Percentiles rank a stretch among this genome's conserved stretches.
Evolutionary conservation across 2,888 invertebrate genomes (phyloP).

Genomic region (Ochlodes sylvanus): DNA sequence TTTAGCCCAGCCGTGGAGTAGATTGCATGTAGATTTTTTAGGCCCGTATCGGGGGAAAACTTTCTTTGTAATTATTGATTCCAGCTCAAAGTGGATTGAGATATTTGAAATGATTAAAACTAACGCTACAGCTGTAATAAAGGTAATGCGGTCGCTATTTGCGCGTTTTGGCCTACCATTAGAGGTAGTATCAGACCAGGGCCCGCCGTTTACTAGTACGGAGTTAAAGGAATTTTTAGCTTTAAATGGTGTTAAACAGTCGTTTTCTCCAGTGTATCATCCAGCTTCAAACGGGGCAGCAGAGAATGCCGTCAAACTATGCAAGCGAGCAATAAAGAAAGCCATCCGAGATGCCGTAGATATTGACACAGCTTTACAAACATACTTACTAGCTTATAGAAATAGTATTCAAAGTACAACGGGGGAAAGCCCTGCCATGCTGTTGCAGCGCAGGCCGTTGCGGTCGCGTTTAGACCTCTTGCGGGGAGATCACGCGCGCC

Average conservation of each 20-base stretch:
- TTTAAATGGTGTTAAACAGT: constrained; percentile 27
- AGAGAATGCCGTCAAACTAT: constrained; percentile 3
- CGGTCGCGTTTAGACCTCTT: neutral
- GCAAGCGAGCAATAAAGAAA: constrained; percentile 17
- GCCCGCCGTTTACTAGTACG: constrained; percentile 37
- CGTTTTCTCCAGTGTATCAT: constrained; percentile 22
- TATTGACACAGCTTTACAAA: neutral
- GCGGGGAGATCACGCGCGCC: neutral
- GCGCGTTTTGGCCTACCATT: constrained; percentile 39
- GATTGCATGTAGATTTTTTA: constrained; percentile 45
- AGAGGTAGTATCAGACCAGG: constrained; percentile 40
- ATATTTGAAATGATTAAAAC: constrained; percentile 39
- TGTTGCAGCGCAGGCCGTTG: neutral
- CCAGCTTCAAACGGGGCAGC: constrained; percentile 10
- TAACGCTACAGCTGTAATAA: constrained; percentile 35
- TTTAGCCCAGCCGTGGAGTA: constrained; percentile 39
- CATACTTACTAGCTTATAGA: constrained; percentile 2
- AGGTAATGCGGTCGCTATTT: constrained; percentile 35
- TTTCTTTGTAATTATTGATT: constrained; percentile 39
- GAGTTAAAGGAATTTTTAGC: constrained; percentile 36
- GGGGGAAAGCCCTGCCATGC: neutral
- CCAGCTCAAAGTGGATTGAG: constrained; percentile 44
- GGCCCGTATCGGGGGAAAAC: constrained; percentile 35
- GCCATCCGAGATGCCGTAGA: neutral
- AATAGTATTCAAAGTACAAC: neutral